A percentile compares a stretch with the other conserved stretches of the same genome.
Evolutionary conservation across 2,113 vertebrate genomes (phyloP).

Genomic region (Albula goreensis): DNA sequence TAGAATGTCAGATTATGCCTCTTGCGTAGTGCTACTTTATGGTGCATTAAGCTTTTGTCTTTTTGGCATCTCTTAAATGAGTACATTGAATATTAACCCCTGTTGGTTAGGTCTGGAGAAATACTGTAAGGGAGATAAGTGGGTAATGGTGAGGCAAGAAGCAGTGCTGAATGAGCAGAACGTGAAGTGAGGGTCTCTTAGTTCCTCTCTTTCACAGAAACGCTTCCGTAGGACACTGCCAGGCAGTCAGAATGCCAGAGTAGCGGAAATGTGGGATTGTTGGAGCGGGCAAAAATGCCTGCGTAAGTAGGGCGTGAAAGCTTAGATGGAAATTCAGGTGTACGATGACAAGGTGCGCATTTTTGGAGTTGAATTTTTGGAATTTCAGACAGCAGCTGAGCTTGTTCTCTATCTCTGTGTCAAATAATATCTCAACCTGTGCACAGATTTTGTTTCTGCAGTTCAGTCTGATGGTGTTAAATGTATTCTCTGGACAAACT

Average conservation of each 20-base stretch:
- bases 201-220: not conserved
- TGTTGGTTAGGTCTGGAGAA: slow-evolving; percentile 40
- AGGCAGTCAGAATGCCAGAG: not conserved
- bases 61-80: slow-evolving; percentile 56
- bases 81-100: slow-evolving; percentile 64
- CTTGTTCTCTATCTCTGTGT: not conserved
- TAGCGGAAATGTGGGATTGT: not conserved
- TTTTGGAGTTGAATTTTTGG: not conserved
- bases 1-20: slow-evolving; percentile 62
- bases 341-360: not conserved
- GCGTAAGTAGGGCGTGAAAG: not conserved
- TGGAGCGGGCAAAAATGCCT: not conserved
- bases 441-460: too few species aligned
- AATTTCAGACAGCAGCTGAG: not conserved
- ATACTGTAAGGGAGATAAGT: not conserved
- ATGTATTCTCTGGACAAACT: too few species aligned
- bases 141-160: not conserved
- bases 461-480: too few species aligned
- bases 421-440: not conserved
- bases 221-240: not conserved
- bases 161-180: not conserved
- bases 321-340: not conserved
- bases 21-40: slow-evolving; percentile 53
- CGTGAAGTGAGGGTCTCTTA: not conserved
- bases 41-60: slow-evolving; percentile 42